These are phyloP conservation scores for Dolichotis patagonum DNA, from an alignment of 2,113 vertebrate species.

Conservation along the genomic window DNA sequence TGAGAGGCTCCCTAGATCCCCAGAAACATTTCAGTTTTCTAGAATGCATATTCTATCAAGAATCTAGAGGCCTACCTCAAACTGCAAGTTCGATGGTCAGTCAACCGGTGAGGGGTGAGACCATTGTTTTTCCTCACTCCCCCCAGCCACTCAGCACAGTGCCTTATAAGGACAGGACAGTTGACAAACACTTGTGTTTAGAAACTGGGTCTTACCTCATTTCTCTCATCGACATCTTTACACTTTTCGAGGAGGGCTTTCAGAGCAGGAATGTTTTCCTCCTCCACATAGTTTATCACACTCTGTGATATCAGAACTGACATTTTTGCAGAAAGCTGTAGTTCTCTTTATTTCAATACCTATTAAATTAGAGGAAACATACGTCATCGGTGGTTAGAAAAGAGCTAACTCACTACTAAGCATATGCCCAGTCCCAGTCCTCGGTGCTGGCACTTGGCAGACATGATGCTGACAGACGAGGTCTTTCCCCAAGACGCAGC, in stretches of 20 bases:
- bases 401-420: background rate
- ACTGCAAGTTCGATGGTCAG: background rate
- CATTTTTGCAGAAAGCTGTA: conserved; percentile 88
- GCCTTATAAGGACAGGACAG: background rate
- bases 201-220: conserved; percentile 90
- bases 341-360: conserved; percentile 47
- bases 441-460: background rate
- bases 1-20: background rate
- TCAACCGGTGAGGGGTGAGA: background rate
- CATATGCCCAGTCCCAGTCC: background rate
- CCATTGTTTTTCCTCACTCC: background rate
- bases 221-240: conserved; percentile 96
- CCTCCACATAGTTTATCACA: conserved; percentile 95
- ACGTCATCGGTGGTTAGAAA: background rate
- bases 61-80: background rate
- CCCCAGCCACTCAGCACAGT: background rate
- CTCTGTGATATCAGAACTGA: conserved; percentile 93
- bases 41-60: background rate
- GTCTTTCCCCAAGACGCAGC: background rate
- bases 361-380: conserved; percentile 59
- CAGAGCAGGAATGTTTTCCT: conserved; percentile 95
- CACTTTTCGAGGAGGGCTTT: conserved; percentile 96
- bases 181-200: background rate
- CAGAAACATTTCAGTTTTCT: background rate
- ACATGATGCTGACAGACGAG: background rate